phyloP scores from a whole-genome alignment of 1,140 invertebrate genomes.

The Aphaenogaster floridana region DNA sequence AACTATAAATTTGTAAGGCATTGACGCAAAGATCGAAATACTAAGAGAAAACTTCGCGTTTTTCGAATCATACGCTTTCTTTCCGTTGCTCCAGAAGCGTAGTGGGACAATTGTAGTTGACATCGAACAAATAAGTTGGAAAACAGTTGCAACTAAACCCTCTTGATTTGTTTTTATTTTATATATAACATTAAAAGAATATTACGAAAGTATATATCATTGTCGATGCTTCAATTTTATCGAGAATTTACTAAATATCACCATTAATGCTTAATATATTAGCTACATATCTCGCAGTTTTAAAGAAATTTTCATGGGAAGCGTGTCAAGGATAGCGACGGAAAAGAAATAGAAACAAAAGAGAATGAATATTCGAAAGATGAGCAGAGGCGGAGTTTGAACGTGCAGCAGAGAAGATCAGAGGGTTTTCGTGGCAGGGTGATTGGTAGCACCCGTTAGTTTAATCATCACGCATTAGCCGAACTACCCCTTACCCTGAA shows the following conservation, averaged over 20 bases:
- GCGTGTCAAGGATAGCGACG: slow-evolving; percentile 37
- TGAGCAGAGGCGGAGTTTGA: slow-evolving; percentile 54
- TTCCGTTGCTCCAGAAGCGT: background rate
- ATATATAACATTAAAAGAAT: slow-evolving; percentile 4
- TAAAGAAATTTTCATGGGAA: background rate
- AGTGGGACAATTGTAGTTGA: background rate
- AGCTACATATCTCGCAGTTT: background rate
- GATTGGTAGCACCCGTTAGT: slow-evolving; percentile 86
- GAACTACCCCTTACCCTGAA: slow-evolving; percentile 81
- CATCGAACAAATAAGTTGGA: slow-evolving; percentile 22
- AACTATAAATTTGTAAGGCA: slow-evolving; percentile 67
- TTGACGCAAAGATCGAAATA: slow-evolving; percentile 31
- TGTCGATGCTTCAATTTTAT: background rate
- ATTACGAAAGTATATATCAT: background rate
- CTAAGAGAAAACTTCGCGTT: slow-evolving; percentile 16
- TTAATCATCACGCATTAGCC: slow-evolving; percentile 87
- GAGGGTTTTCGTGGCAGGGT: slow-evolving; percentile 84
- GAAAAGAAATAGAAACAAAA: slow-evolving; percentile 59
- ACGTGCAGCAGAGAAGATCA: slow-evolving; percentile 65
- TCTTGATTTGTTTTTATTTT: background rate
- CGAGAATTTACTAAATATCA: background rate
- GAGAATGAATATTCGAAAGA: slow-evolving; percentile 65
- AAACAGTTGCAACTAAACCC: slow-evolving; percentile 10
- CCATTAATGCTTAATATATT: slow-evolving; percentile 2
- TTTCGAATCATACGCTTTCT: background rate